Conservation (phyloP, 1,140 invertebrate species). For the Cryptotermes secundus region DNA sequence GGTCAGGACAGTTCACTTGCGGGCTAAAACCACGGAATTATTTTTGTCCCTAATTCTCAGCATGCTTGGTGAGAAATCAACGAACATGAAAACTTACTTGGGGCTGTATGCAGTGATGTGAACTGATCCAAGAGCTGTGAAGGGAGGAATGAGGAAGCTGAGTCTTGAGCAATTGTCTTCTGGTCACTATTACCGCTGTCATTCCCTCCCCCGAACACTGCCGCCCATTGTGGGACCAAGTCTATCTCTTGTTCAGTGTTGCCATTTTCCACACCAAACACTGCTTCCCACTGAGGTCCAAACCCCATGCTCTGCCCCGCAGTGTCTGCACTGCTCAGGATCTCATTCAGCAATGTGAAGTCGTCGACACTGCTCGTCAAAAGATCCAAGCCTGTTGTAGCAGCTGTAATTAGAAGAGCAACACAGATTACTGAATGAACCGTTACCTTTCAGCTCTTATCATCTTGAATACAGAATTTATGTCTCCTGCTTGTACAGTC, state of each 20-base stretch:
- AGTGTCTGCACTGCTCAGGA: constrained; percentile 37
- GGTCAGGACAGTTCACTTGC: too few species aligned
- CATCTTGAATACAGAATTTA: too few species aligned
- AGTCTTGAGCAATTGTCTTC: neutral
- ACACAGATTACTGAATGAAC: too few species aligned
- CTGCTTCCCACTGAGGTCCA: constrained; percentile 42
- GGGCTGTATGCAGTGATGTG: neutral
- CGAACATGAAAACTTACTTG: neutral
- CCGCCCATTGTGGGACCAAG: constrained; percentile 42
- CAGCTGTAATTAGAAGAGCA: neutral
- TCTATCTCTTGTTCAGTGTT: constrained; percentile 36
- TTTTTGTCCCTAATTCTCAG: too few species aligned
- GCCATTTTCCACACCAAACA: constrained; percentile 39
- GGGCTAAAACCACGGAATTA: too few species aligned
- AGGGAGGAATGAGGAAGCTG: constrained; percentile 23
- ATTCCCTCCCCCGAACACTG: constrained; percentile 39
- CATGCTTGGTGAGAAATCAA: too few species aligned
- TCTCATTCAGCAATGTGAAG: constrained; percentile 47
- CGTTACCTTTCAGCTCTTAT: too few species aligned
- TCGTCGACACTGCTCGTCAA: constrained; percentile 46
- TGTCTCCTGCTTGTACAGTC: too few species aligned
- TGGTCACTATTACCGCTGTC: neutral
- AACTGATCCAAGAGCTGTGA: constrained; percentile 31
- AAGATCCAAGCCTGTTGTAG: constrained; percentile 34
- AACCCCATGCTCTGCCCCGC: constrained; percentile 38